Percentiles rank a stretch among this genome's conserved stretches.
phyloP scores from a whole-genome alignment of 2,888 invertebrate genomes.

The Ophioninae sp. region DNA sequence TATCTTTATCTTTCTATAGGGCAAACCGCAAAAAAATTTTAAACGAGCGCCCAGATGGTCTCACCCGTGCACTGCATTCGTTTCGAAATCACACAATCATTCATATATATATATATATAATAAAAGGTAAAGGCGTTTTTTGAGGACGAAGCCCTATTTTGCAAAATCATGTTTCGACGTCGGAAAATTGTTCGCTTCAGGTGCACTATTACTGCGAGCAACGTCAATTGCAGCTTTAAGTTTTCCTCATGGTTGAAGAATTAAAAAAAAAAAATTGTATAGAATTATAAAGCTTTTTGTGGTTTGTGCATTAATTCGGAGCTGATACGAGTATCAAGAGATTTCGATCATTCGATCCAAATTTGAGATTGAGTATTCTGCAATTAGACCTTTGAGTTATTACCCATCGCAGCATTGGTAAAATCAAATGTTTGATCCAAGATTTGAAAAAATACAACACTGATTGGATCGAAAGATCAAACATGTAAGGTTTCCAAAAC shows the following conservation, averaged over 20 bases:
- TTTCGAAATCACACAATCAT: slow-evolving; percentile 64
- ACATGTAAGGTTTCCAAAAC: no score
- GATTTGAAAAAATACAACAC: no score
- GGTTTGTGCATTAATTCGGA: no score
- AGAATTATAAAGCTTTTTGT: not conserved
- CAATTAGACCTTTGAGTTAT: no score
- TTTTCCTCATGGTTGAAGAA: not conserved
- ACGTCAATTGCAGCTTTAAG: not conserved
- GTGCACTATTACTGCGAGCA: not conserved
- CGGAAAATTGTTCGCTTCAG: not conserved
- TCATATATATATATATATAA: slow-evolving; percentile 43
- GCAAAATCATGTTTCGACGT: slow-evolving; percentile 13
- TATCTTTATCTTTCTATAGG: not conserved
- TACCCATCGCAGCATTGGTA: no score
- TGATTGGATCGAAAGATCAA: no score
- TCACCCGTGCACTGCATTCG: slow-evolving; percentile 69
- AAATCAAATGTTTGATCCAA: no score
- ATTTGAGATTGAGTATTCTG: no score
- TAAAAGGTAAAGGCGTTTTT: slow-evolving; percentile 17
- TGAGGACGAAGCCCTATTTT: slow-evolving; percentile 6
- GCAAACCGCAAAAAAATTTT: slow-evolving; percentile 58
- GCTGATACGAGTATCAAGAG: no score
- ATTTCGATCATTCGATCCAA: no score
- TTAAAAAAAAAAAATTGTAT: not conserved
- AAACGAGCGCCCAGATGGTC: slow-evolving; percentile 65